These are phyloP conservation scores for Copsychus sechellarum DNA, from an alignment of 2,113 vertebrate species.

Conservation along the genomic window DNA sequence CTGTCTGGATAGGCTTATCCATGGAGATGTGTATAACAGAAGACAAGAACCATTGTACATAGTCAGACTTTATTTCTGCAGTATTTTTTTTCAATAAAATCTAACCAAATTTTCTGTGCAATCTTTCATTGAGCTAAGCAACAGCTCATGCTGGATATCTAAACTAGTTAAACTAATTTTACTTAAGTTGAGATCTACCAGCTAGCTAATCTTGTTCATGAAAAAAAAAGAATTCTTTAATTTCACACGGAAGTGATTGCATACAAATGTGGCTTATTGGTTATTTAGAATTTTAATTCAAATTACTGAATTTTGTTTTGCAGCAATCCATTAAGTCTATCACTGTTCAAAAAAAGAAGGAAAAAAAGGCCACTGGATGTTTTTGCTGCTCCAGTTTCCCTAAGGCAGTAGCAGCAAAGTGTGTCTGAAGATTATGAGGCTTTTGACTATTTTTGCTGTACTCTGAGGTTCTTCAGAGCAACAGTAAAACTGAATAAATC, in stretches of 20 bases:
- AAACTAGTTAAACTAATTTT: neutral
- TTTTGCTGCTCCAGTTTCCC: neutral
- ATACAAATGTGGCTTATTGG: neutral
- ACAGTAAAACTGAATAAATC: neutral
- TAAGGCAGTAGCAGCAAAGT: neutral
- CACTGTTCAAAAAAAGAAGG: neutral
- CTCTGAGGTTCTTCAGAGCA: neutral
- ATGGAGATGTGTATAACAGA: neutral
- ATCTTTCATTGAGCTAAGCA: neutral
- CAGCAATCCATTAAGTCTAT: neutral
- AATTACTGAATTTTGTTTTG: neutral
- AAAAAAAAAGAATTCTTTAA: neutral
- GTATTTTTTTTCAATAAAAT: neutral
- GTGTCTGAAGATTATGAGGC: neutral
- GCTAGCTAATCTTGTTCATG: neutral
- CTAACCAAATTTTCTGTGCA: neutral
- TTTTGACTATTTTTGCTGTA: neutral
- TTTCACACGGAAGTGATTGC: neutral
- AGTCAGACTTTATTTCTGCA: neutral
- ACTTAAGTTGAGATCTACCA: neutral
- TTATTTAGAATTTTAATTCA: neutral
- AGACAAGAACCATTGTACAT: neutral
- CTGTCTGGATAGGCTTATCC: neutral
- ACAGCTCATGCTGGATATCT: neutral
- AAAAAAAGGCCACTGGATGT: neutral